Percentiles rank a stretch among this genome's conserved stretches.
phyloP scores from a whole-genome alignment of 2,888 invertebrate species.

The Melieria crassipennis region DNA sequence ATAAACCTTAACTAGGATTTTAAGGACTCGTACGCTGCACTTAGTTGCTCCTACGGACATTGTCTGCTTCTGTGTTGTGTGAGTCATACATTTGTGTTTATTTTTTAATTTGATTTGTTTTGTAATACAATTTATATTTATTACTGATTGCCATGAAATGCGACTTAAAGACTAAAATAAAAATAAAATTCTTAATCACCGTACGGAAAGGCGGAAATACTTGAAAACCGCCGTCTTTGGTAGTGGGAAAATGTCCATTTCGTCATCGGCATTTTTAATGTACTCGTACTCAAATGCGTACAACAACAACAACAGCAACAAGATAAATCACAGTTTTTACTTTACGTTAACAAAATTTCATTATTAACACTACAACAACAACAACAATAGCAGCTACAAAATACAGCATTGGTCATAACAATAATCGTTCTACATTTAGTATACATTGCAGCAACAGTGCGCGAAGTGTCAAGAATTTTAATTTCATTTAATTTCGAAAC shows the following conservation, averaged over 20 bases:
- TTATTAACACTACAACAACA: neutral
- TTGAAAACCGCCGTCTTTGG: constrained; percentile 16
- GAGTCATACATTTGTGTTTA: neutral
- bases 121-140: neutral
- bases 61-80: too few relatives aligned
- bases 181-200: neutral
- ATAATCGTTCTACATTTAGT: too few relatives aligned
- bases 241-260: constrained; percentile 8
- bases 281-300: too few relatives aligned
- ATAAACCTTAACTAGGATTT: too few relatives aligned
- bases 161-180: too few relatives aligned
- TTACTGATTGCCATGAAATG: constrained; percentile 2
- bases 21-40: too few relatives aligned
- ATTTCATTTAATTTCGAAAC: constrained; percentile 14
- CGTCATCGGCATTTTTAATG: constrained; percentile 5
- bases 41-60: too few relatives aligned
- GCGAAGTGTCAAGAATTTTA: constrained; percentile 32
- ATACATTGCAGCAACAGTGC: neutral
- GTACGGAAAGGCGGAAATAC: constrained; percentile 31
- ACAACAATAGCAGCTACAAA: neutral
- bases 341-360: constrained; percentile 14
- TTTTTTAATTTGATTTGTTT: neutral
- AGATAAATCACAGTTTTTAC: constrained; percentile 1
- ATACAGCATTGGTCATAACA: too few relatives aligned
- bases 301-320: neutral